Conservation (phyloP, 2,113 vertebrate genomes). For the Gila orcuttii region DNA sequence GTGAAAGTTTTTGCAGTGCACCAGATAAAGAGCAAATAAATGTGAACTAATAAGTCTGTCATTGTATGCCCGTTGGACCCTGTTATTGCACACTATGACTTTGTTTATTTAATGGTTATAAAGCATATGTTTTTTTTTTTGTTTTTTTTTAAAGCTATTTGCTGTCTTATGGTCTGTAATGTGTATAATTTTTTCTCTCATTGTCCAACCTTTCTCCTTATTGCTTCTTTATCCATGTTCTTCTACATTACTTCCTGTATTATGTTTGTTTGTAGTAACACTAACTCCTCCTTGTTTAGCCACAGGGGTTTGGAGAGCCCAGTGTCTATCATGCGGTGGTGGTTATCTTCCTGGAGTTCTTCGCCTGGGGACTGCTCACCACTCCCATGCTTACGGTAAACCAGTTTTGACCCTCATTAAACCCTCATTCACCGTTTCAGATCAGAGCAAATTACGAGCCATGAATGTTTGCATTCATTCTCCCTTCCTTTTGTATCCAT, state of each 20-base stretch:
- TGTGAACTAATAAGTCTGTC: neutral
- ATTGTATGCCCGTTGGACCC: neutral
- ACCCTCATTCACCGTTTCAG: neutral
- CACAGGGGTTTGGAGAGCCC: slow-evolving; percentile 89
- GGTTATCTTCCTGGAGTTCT: slow-evolving; percentile 93
- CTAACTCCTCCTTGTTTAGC: slow-evolving; percentile 69
- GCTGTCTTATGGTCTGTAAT: neutral
- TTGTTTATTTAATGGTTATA: slow-evolving; percentile 13
- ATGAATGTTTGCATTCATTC: slow-evolving; percentile 38
- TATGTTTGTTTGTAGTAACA: slow-evolving; percentile 13
- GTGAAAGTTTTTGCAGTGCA: neutral
- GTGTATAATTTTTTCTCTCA: neutral
- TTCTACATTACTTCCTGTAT: no score
- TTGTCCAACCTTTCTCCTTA: neutral
- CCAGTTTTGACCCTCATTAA: neutral
- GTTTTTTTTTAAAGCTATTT: neutral
- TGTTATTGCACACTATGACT: neutral
- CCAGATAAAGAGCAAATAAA: neutral
- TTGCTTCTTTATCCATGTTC: neutral
- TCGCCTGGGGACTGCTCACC: slow-evolving; percentile 90
- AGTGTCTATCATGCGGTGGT: slow-evolving; percentile 92
- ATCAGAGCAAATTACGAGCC: neutral
- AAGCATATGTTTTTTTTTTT: neutral
- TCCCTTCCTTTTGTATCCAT: slow-evolving; percentile 35
- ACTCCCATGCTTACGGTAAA: slow-evolving; percentile 88